Evolutionary conservation across 2,797 vertebrate species (phyloP).

Genomic region (Thalassophryne amazonica): DNA sequence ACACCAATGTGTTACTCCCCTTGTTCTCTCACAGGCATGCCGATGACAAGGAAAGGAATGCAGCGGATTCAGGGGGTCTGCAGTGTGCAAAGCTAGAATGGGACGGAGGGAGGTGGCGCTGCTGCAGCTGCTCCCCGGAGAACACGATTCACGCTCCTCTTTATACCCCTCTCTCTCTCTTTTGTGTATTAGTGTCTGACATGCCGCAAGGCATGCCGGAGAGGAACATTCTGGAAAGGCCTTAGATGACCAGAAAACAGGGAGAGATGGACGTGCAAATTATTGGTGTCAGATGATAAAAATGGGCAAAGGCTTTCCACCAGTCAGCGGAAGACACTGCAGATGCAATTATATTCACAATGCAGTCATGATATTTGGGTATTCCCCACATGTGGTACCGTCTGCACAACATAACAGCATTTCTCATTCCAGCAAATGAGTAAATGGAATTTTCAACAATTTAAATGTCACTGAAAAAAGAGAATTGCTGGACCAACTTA

Average conservation of each 20-base stretch:
- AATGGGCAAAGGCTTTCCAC: conserved; percentile 2
- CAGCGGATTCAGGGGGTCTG: conserved; percentile 26
- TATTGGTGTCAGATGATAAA: not conserved
- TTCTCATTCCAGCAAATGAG: no score
- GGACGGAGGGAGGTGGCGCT: conserved; percentile 5
- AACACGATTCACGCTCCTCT: conserved; percentile 41
- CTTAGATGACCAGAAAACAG: conserved; percentile 10
- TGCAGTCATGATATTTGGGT: not conserved
- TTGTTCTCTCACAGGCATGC: not conserved
- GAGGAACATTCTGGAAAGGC: conserved; percentile 45
- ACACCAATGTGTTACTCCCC: conserved; percentile 10
- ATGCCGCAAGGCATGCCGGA: conserved; percentile 7
- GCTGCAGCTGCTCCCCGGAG: not conserved
- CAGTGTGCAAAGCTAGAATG: not conserved
- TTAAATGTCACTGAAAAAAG: no score
- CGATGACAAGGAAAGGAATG: conserved; percentile 54
- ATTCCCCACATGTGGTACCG: no score
- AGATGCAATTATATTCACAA: not conserved
- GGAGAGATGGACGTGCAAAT: not conserved
- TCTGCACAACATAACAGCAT: no score
- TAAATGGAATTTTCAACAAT: no score
- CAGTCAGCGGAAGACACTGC: conserved; percentile 5
- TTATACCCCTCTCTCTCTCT: no score
- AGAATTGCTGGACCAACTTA: no score
- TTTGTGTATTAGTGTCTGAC: conserved; percentile 8